These are phyloP conservation scores for Perognathus longimembris DNA, from an alignment of 2,113 vertebrate genomes.

Conservation along the genomic window DNA sequence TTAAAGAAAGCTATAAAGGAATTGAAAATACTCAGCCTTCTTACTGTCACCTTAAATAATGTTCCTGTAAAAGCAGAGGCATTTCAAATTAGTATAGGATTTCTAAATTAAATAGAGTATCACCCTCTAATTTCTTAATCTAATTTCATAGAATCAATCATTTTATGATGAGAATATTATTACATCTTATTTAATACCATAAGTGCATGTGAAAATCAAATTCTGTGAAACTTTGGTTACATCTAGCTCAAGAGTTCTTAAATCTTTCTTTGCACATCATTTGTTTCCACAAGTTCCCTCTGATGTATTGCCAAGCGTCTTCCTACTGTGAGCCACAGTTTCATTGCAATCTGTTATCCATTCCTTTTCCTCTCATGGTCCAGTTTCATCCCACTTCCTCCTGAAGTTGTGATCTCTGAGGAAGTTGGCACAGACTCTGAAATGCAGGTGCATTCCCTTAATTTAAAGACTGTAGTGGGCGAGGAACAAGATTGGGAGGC, in stretches of 20 bases:
- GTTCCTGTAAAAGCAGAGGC: not conserved
- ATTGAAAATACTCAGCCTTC: conserved; percentile 15
- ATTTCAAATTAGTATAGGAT: conserved; percentile 47
- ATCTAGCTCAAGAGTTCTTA: conserved; percentile 22
- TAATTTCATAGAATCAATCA: conserved; percentile 20
- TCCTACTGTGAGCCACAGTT: not conserved
- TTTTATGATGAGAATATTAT: not conserved
- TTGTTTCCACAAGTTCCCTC: not conserved
- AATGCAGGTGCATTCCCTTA: not conserved
- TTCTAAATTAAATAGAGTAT: conserved; percentile 47
- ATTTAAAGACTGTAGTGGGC: not conserved
- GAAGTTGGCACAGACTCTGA: not conserved
- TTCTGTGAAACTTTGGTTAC: not conserved
- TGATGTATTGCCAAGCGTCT: not conserved
- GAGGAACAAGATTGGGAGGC: not conserved
- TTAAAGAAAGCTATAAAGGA: conserved; percentile 45
- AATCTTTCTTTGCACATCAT: not conserved
- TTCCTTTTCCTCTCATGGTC: not conserved
- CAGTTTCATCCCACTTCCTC: not conserved
- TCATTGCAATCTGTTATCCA: not conserved
- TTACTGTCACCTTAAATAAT: conserved; percentile 47
- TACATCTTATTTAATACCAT: not conserved
- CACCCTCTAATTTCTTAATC: conserved; percentile 49
- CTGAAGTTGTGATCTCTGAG: not conserved
- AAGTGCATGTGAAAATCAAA: conserved; percentile 37